Evolutionary conservation across 2,888 invertebrate species (phyloP), one percentile per base, ranked within the genome.

Genomic region (Amphipoea lucens): DNA sequence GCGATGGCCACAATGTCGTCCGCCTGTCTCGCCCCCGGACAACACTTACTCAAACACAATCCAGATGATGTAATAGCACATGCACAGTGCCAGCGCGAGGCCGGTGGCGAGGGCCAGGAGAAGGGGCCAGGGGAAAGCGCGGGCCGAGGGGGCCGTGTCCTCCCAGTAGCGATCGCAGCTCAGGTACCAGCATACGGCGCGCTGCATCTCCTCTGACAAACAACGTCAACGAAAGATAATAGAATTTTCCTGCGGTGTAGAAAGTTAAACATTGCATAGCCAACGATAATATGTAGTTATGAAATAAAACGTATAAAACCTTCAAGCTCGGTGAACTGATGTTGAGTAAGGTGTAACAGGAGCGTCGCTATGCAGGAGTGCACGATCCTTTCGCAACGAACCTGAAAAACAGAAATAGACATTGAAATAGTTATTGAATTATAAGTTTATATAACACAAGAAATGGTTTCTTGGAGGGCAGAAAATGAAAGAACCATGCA

Each of bases 91-190:
- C 74, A 98, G 97, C 67, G 98, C 98, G 68, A 99, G 97, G 74
- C 99, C 98, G 91, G 98, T 98, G 84, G 98, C 98, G 70, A 98
- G 97, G 84, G 98, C 98, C 89, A 98, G 97, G 76, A 97, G 96
- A 63, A 97, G 97, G 72, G 98, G 98, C 98, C 98, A 98, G 51
- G 98, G 98, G 93, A 98, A 98, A 86, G 98, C 98, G 89, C 98
- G 97, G 73, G 98, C 97, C 86, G 98, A 97, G 20, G 97, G 97
- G 85, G 98, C 98, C 83, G 98, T 97, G 94, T 98, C 98, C 95
- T 99, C 98, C 99, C 99, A 99, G 95, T 99, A 99, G 84, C 98
- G 98, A 93, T 99, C 99, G 93, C 99, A 99, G 87, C 98, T 98
- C 92, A 99, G 96, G 95, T 99, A 99, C 98, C 99, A 99, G 94